Conservation (phyloP, 2,113 vertebrate genomes). For the Petromus typicus region DNA sequence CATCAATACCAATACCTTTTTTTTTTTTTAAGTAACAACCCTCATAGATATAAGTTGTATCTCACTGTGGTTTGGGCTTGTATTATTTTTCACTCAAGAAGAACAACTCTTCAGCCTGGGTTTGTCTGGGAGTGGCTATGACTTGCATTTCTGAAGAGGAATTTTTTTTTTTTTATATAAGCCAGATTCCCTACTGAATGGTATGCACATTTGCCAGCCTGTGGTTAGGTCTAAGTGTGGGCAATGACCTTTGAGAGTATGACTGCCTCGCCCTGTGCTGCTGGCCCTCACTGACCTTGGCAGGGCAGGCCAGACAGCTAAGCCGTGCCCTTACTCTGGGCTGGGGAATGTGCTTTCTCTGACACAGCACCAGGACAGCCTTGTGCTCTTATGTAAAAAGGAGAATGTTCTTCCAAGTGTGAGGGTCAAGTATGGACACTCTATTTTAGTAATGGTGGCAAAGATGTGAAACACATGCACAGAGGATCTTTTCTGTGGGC, state of each 20-base stretch:
- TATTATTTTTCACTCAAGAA: background rate
- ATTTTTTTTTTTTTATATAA: background rate
- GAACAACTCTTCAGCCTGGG: background rate
- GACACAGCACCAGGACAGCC: constrained; percentile 8
- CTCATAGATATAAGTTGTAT: background rate
- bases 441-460: constrained; percentile 65
- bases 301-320: constrained; percentile 54
- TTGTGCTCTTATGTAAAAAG: constrained; percentile 67
- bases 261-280: background rate
- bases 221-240: background rate
- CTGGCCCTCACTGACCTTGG: background rate
- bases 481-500: background rate
- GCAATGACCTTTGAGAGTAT: constrained; percentile 45
- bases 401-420: constrained; percentile 48
- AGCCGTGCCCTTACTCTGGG: background rate
- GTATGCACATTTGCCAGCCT: background rate
- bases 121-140: background rate
- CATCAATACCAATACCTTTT: background rate
- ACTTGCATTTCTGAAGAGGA: background rate
- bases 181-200: too few species aligned
- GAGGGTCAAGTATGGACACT: background rate
- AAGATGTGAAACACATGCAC: constrained; percentile 2
- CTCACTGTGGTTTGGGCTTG: background rate
- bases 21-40: background rate
- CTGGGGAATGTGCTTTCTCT: background rate